Percentiles rank a stretch among this genome's conserved stretches.
phyloP scores from a whole-genome alignment of 2,113 vertebrate genomes.

The Datnioides undecimradiatus region DNA sequence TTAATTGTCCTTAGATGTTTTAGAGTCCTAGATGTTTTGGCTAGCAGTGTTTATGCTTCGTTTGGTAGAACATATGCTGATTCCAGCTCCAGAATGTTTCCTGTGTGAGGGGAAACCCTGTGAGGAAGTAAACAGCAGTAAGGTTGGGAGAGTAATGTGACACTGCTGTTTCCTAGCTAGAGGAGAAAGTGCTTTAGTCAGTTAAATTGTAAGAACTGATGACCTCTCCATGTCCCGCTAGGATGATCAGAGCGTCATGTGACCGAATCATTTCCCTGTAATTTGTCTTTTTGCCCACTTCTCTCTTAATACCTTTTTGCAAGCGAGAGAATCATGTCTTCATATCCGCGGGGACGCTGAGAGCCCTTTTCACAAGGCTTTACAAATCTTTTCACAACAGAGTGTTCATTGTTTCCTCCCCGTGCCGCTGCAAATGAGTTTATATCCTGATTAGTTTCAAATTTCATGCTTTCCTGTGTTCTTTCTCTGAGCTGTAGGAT shows the following conservation, averaged over 20 bases:
- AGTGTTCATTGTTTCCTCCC: slow-evolving; percentile 58
- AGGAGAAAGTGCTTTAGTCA: slow-evolving; percentile 27
- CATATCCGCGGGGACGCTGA: slow-evolving; percentile 18
- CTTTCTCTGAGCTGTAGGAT: slow-evolving; percentile 54
- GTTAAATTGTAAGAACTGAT: slow-evolving; percentile 17
- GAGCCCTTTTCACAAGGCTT: slow-evolving; percentile 30
- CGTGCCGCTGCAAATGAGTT: slow-evolving; percentile 58
- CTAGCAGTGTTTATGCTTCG: not conserved
- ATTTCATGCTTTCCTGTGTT: slow-evolving; percentile 69
- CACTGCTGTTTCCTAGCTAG: slow-evolving; percentile 9
- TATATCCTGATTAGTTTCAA: slow-evolving; percentile 67
- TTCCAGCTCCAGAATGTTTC: slow-evolving; percentile 3
- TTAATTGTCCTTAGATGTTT: no score
- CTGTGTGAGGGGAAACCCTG: no score
- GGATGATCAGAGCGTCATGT: slow-evolving; percentile 26
- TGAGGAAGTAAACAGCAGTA: not conserved
- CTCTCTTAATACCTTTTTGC: slow-evolving; percentile 27
- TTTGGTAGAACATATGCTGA: not conserved
- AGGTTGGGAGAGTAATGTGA: not conserved
- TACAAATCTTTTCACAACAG: slow-evolving; percentile 52
- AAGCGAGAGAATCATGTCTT: slow-evolving; percentile 28
- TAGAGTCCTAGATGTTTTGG: no score
- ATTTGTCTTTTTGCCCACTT: slow-evolving; percentile 13
- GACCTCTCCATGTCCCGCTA: slow-evolving; percentile 20
- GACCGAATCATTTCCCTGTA: slow-evolving; percentile 23